phyloP scores from a whole-genome alignment of 2,113 vertebrate species.

The Eurystomus gularis region DNA sequence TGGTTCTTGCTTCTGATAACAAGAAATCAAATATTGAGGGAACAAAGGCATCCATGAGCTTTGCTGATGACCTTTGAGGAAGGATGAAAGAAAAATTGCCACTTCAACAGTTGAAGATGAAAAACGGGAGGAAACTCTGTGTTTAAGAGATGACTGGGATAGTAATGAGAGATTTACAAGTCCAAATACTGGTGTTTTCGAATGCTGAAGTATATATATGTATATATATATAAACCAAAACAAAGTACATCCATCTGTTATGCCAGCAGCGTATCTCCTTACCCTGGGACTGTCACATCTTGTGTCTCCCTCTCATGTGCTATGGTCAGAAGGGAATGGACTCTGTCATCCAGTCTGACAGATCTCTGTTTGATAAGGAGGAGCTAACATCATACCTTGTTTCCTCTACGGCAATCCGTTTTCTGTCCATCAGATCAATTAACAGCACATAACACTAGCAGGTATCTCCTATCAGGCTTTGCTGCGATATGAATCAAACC shows the following conservation, averaged over 20 bases:
- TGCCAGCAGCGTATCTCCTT: too few species aligned
- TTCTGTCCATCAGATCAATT: neutral
- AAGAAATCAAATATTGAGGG: neutral
- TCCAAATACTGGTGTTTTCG: neutral
- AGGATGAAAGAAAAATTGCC: neutral
- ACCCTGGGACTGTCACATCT: neutral
- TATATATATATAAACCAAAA: too few species aligned
- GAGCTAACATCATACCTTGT: neutral
- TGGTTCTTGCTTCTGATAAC: neutral
- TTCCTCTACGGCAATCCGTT: neutral
- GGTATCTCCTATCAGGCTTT: neutral
- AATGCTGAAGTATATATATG: neutral
- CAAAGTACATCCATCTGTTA: too few species aligned
- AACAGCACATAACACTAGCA: neutral
- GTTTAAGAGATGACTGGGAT: neutral
- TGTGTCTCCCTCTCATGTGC: neutral
- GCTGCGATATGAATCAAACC: neutral
- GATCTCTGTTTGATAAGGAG: neutral
- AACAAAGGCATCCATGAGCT: neutral
- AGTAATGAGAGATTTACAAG: neutral
- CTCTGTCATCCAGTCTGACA: neutral
- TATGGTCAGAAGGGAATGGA: neutral
- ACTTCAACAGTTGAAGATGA: neutral
- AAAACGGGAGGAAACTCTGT: neutral
- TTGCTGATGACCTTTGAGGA: neutral